These are phyloP conservation scores for Palaemon carinicauda DNA, from an alignment of 1,140 invertebrate genomes.

Conservation along the genomic window DNA sequence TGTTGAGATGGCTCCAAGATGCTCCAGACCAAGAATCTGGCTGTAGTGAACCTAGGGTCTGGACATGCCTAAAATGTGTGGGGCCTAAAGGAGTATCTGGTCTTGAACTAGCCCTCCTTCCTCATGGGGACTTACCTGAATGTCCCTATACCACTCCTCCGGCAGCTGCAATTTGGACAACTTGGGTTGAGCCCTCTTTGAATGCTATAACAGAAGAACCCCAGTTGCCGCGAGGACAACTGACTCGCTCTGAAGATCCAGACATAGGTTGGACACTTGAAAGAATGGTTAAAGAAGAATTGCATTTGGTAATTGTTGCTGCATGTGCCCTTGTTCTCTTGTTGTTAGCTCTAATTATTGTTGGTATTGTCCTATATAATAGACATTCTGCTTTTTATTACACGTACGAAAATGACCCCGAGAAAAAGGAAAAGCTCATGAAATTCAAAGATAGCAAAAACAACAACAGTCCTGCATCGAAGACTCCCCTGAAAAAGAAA, in stretches of 20 bases:
- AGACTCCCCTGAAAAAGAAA: slow-evolving; percentile 47
- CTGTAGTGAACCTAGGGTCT: slow-evolving; percentile 53
- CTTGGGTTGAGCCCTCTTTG: slow-evolving; percentile 40
- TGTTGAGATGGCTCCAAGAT: slow-evolving; percentile 62
- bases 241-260: slow-evolving; percentile 41
- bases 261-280: slow-evolving; percentile 45
- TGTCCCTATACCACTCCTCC: slow-evolving; percentile 46
- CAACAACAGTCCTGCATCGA: slow-evolving; percentile 57
- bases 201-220: slow-evolving; percentile 40
- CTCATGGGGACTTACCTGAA: slow-evolving; percentile 61
- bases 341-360: slow-evolving; percentile 62
- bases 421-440: slow-evolving; percentile 61
- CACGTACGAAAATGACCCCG: slow-evolving; percentile 75
- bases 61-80: slow-evolving; percentile 59
- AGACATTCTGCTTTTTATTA: slow-evolving; percentile 77
- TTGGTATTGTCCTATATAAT: slow-evolving; percentile 65
- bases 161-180: slow-evolving; percentile 40
- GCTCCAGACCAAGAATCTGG: slow-evolving; percentile 59
- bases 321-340: slow-evolving; percentile 63
- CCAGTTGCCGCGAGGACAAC: slow-evolving; percentile 40
- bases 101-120: slow-evolving; percentile 61
- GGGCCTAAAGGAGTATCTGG: slow-evolving; percentile 52
- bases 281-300: slow-evolving; percentile 27
- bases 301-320: slow-evolving; percentile 62
- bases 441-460: slow-evolving; percentile 60